phyloP scores from a whole-genome alignment of 2,888 invertebrate species.

The Pseudococcus jackbeardsleyi region DNA sequence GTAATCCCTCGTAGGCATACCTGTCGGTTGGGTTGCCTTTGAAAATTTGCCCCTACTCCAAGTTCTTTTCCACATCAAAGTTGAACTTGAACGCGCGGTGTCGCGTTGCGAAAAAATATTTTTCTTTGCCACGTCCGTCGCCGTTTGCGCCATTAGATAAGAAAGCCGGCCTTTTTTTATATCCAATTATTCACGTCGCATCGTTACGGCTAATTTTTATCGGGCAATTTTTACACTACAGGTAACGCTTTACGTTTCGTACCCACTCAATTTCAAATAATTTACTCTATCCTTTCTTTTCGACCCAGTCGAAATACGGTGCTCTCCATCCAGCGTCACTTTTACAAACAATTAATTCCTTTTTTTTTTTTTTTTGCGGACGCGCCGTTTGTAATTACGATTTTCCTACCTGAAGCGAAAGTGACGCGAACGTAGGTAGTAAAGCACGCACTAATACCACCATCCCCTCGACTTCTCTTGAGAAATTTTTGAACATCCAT shows the following conservation, averaged over 20 bases:
- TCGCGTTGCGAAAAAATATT: background rate
- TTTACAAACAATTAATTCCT: no score
- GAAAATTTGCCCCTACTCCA: background rate
- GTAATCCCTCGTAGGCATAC: constrained; percentile 25
- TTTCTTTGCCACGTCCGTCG: background rate
- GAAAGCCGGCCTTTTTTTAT: background rate
- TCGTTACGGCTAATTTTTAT: background rate
- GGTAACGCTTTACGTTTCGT: background rate
- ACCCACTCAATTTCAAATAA: no score
- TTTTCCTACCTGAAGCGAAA: no score
- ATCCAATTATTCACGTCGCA: background rate
- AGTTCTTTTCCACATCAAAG: constrained; percentile 30
- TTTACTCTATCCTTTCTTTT: no score
- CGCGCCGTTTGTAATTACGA: no score
- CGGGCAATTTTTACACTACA: background rate
- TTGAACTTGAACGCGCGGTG: constrained; percentile 2
- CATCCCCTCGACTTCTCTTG: no score
- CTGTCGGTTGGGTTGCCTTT: constrained; percentile 14
- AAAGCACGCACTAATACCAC: no score
- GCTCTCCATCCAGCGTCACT: no score
- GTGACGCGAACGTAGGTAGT: background rate
- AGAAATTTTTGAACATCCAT: no score
- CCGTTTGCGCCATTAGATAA: background rate
- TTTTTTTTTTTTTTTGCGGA: no score
- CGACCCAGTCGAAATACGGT: no score